Evolutionary conservation across 2,888 invertebrate species (phyloP).

Genomic region (Phalera bucephala): DNA sequence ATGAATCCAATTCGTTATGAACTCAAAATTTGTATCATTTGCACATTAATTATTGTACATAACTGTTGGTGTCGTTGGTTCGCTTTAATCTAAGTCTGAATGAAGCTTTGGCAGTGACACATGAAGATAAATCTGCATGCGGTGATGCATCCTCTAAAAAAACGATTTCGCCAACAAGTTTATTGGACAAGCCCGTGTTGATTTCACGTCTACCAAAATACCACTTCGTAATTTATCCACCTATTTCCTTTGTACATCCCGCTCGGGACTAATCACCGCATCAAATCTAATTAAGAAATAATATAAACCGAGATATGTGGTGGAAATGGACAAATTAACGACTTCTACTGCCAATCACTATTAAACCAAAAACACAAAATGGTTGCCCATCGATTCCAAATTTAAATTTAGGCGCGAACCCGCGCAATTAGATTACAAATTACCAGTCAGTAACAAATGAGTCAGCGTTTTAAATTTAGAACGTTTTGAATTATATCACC

Average conservation of each 20-base stretch:
- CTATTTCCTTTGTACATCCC: background rate
- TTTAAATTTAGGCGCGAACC: constrained; percentile 64
- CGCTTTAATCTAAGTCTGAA: too few relatives aligned
- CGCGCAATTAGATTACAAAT: constrained; percentile 45
- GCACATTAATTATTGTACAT: too few relatives aligned
- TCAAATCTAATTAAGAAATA: background rate
- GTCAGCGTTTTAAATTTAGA: constrained; percentile 50
- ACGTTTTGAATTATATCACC: constrained; percentile 52
- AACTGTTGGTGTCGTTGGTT: too few relatives aligned
- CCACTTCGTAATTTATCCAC: background rate
- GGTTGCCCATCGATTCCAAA: constrained; percentile 43
- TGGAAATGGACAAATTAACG: constrained; percentile 9
- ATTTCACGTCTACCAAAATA: background rate
- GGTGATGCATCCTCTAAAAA: background rate
- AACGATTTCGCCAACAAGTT: too few relatives aligned
- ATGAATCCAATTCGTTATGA: too few relatives aligned
- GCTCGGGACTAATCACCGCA: background rate
- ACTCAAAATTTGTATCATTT: too few relatives aligned
- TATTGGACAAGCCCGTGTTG: background rate
- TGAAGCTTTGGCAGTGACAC: too few relatives aligned
- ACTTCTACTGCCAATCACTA: constrained; percentile 10
- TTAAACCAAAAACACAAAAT: too few relatives aligned
- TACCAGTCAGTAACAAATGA: constrained; percentile 52
- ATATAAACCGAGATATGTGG: background rate
- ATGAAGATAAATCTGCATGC: too few relatives aligned